Conservation (phyloP, 2,888 invertebrate genomes). For the Eupsilia transversa region DNA sequence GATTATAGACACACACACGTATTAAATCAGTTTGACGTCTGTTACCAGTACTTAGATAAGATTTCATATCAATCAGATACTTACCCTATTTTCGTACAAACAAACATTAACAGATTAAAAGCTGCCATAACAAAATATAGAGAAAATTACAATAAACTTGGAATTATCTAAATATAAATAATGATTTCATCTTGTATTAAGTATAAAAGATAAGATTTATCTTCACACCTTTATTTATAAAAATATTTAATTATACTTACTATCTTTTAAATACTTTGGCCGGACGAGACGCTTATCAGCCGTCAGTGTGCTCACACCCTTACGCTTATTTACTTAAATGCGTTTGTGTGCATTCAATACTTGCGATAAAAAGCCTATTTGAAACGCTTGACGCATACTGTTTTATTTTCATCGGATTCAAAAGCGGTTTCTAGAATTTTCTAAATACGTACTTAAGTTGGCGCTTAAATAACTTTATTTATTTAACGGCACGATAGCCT, state of each 20-base stretch:
- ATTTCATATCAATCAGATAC: slow-evolving; percentile 9
- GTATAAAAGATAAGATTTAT: slow-evolving; percentile 26
- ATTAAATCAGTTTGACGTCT: not conserved
- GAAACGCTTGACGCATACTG: slow-evolving; percentile 62
- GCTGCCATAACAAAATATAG: not conserved
- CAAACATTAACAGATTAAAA: slow-evolving; percentile 21
- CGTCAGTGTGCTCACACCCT: slow-evolving; percentile 57
- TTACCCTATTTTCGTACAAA: not conserved
- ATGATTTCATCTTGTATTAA: slow-evolving; percentile 3
- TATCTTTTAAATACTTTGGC: slow-evolving; percentile 24
- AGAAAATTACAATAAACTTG: not conserved
- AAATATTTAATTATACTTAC: slow-evolving; percentile 19
- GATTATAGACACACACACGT: not conserved
- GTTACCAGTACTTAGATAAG: slow-evolving; percentile 16
- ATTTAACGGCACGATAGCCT: not conserved
- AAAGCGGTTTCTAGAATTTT: slow-evolving; percentile 60
- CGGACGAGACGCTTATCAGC: slow-evolving; percentile 59
- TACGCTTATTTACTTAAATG: slow-evolving; percentile 73
- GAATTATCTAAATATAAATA: slow-evolving; percentile 21
- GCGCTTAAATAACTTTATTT: not conserved
- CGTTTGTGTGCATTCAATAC: slow-evolving; percentile 74
- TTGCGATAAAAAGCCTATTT: slow-evolving; percentile 71
- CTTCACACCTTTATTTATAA: slow-evolving; percentile 32
- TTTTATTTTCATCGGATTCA: slow-evolving; percentile 69
- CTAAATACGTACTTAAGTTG: slow-evolving; percentile 18